Evolutionary conservation across 2,113 vertebrate genomes (phyloP), one percentile per base, ranked within the genome.

Genomic region (Brachionichthys hirsutus): DNA sequence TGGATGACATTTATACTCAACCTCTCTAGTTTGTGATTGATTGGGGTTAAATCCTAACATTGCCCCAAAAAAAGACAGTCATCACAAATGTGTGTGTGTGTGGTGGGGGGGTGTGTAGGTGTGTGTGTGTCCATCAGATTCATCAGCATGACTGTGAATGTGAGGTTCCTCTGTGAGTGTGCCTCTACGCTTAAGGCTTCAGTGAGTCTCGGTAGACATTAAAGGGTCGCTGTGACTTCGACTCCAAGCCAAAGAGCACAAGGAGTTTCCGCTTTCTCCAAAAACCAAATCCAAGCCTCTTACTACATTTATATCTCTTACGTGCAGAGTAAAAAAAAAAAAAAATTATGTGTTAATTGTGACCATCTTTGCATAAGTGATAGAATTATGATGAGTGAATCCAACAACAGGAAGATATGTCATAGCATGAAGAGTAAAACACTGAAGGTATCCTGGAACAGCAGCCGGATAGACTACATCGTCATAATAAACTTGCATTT

Each of bases 21-120:
- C 84, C 85, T 86, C 80, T 85, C 79, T 62, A 64, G 64, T 85
- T 78, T 73, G 63, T 82, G 85, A 82, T 85, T 85, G 82, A 87
- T 85, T 83, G 79, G 77, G 85, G 88, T 89, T 88, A 88, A 91
- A 68, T 78, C 73, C 75, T 63, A 84, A 64, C 64, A 76, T 67
- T 80, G 80, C 70, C 76, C 76, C 79, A 76, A 79, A 82, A 86
- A 83, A 38, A 38, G 3, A 78, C 67, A 81, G 78, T 86, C 84
- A 84, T 70, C 44, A 40, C 73, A 19, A 42, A 74, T 30, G 50
- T 68, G 42, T 46, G 65, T 73, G 52, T 67, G 48, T 46, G n/a
- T n/a, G n/a, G n/a, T n/a, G n/a, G n/a, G n/a, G n/a, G n/a, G n/a
- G 50, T 68, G 42, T 46, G 65, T 73, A 50, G 65, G 48, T 46